Percentiles rank a stretch among this genome's conserved stretches.
Conservation (phyloP, 1,140 invertebrate genomes). For the Mercenaria mercenaria region DNA sequence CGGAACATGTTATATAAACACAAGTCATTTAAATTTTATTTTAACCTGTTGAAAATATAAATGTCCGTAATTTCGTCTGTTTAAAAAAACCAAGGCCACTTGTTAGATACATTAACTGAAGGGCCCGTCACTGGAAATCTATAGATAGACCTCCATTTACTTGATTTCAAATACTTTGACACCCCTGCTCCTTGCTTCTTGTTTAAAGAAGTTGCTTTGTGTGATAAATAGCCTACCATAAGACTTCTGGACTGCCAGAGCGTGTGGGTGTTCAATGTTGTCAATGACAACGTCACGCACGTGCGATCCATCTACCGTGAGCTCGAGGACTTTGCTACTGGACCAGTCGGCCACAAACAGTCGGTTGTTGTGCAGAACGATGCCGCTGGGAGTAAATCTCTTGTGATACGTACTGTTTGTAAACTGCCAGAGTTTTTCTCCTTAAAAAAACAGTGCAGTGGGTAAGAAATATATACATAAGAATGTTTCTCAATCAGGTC, state of each 20-base stretch:
- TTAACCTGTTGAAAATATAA: too few relatives aligned
- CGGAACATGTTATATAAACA: too few relatives aligned
- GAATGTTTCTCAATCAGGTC: too few relatives aligned
- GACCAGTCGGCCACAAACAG: conserved; percentile 57
- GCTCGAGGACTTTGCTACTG: conserved; percentile 32
- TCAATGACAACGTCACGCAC: conserved; percentile 52
- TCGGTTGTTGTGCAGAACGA: conserved; percentile 7
- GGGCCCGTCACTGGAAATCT: too few relatives aligned
- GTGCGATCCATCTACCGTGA: conserved; percentile 28
- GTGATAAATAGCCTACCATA: conserved; percentile 22
- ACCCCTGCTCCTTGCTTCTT: conserved; percentile 38
- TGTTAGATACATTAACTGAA: too few relatives aligned
- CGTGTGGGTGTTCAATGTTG: conserved; percentile 47
- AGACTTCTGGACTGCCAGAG: conserved; percentile 6
- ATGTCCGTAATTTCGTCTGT: too few relatives aligned
- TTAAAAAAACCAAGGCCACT: too few relatives aligned
- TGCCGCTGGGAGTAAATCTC: conserved; percentile 3
- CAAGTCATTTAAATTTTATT: too few relatives aligned
- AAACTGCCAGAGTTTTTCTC: conserved; percentile 43
- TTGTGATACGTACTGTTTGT: background rate
- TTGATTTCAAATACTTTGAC: conserved; percentile 47
- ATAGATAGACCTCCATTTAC: too few relatives aligned
- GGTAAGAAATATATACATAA: too few relatives aligned
- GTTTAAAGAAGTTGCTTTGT: conserved; percentile 51
- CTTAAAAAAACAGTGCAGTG: too few relatives aligned